A percentile compares a stretch with the other conserved stretches of the same genome.
phyloP scores from a whole-genome alignment of 2,888 invertebrate species.

The Phasia obesa region DNA sequence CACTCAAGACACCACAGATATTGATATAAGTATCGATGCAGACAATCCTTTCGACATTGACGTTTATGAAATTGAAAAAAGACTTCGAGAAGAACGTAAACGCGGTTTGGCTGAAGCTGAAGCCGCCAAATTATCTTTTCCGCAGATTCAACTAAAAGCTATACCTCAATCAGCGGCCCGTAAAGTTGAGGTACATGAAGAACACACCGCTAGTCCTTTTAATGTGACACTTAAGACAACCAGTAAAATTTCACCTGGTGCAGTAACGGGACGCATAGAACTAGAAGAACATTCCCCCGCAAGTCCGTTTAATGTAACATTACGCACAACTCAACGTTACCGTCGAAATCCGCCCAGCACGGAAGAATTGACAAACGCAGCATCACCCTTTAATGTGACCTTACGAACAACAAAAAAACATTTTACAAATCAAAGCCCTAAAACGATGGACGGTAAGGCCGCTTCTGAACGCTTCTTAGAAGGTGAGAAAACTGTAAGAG shows the following conservation, averaged over 20 bases:
- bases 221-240: slow-evolving; percentile 83
- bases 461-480: slow-evolving; percentile 87
- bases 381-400: slow-evolving; percentile 74
- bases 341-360: slow-evolving; percentile 73
- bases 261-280: slow-evolving; percentile 73
- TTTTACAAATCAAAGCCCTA: slow-evolving; percentile 14
- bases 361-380: slow-evolving; percentile 84
- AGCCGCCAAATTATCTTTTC: slow-evolving; percentile 82
- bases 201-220: slow-evolving; percentile 76
- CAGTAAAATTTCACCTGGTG: slow-evolving; percentile 76
- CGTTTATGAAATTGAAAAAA: slow-evolving; percentile 85
- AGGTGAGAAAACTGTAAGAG: slow-evolving; percentile 87
- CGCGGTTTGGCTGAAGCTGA: slow-evolving; percentile 83
- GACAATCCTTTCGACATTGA: slow-evolving; percentile 82
- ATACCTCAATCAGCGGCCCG: slow-evolving; percentile 84
- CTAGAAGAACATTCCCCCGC: slow-evolving; percentile 71
- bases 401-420: slow-evolving; percentile 69
- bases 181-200: slow-evolving; percentile 79
- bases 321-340: slow-evolving; percentile 72
- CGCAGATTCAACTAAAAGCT: slow-evolving; percentile 85
- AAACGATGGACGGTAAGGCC: slow-evolving; percentile 84
- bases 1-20: slow-evolving; percentile 59
- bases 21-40: slow-evolving; percentile 70
- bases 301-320: slow-evolving; percentile 78
- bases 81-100: slow-evolving; percentile 84